Conservation (phyloP, 1,140 invertebrate species). For the Camponotus pennsylvanicus region DNA sequence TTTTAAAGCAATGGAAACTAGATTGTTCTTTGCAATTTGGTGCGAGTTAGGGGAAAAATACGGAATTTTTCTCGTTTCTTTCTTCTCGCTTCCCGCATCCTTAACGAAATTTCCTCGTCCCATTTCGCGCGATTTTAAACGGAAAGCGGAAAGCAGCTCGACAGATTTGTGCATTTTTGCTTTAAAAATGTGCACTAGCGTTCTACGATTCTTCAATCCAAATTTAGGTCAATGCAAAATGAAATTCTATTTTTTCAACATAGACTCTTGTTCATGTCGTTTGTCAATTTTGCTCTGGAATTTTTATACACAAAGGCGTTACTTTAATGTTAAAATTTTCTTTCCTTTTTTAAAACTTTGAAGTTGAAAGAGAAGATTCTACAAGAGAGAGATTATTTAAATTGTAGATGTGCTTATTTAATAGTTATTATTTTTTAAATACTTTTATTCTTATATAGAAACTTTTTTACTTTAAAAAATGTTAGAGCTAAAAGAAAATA, state of each 20-base stretch:
- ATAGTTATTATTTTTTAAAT: conserved; percentile 22
- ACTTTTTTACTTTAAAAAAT: conserved; percentile 15
- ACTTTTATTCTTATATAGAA: conserved; percentile 15
- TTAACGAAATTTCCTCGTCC: conserved; percentile 41
- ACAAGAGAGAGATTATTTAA: conserved; percentile 33
- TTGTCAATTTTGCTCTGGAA: conserved; percentile 33
- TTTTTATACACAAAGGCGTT: conserved; percentile 38
- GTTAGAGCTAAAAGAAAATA: conserved; percentile 17
- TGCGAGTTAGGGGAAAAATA: not conserved
- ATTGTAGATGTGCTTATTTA: conserved; percentile 33
- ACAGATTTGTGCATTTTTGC: conserved; percentile 47
- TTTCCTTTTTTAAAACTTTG: conserved; percentile 9
- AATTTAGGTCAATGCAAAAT: conserved; percentile 54
- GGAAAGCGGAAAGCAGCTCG: conserved; percentile 24
- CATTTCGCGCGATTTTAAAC: conserved; percentile 49
- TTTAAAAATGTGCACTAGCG: conserved; percentile 10
- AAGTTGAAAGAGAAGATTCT: conserved; percentile 9
- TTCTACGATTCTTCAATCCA: conserved; percentile 35
- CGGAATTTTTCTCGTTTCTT: conserved; percentile 20
- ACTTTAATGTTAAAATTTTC: conserved; percentile 19
- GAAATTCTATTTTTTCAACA: conserved; percentile 34
- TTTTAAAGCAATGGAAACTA: conserved; percentile 39
- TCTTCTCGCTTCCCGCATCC: conserved; percentile 17
- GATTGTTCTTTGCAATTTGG: not conserved
- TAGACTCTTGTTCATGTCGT: not conserved